phyloP scores from a whole-genome alignment of 1,140 invertebrate genomes.

The Diachasmimorpha longicaudata region DNA sequence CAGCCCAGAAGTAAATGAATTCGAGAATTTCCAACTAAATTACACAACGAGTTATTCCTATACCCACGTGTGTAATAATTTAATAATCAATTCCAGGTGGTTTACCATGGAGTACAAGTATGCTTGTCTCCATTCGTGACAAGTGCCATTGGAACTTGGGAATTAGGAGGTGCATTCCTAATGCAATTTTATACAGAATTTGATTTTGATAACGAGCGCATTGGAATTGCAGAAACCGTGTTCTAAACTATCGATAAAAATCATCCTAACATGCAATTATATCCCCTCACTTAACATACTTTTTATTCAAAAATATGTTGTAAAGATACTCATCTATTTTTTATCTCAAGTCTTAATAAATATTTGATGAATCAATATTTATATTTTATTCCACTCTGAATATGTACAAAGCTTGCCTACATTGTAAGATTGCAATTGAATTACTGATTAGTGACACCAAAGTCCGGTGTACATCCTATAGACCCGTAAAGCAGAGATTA shows the following conservation, averaged over 20 bases:
- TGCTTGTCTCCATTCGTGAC: constrained; percentile 44
- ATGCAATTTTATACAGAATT: constrained; percentile 53
- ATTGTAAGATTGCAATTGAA: not conserved
- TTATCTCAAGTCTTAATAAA: too few relatives aligned
- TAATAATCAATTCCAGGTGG: constrained; percentile 36
- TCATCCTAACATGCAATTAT: too few relatives aligned
- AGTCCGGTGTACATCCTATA: not conserved
- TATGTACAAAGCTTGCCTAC: not conserved
- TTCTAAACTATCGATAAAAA: constrained; percentile 10
- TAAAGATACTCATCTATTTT: too few relatives aligned
- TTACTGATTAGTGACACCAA: not conserved
- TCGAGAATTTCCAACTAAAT: too few relatives aligned
- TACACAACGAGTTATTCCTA: too few relatives aligned
- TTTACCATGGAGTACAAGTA: constrained; percentile 31
- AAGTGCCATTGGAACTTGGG: constrained; percentile 25
- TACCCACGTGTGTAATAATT: not conserved
- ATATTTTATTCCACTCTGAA: not conserved
- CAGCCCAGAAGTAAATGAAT: too few relatives aligned
- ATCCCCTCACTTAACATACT: too few relatives aligned
- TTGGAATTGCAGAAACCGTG: constrained; percentile 36
- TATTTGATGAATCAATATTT: too few relatives aligned
- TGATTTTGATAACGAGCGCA: constrained; percentile 34
- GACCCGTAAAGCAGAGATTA: too few relatives aligned
- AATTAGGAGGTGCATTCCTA: constrained; percentile 49
- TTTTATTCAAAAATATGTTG: too few relatives aligned